Percentiles rank a stretch among this genome's conserved stretches.
Evolutionary conservation across 1,140 invertebrate species (phyloP).

Genomic region (Coptotermes formosanus): DNA sequence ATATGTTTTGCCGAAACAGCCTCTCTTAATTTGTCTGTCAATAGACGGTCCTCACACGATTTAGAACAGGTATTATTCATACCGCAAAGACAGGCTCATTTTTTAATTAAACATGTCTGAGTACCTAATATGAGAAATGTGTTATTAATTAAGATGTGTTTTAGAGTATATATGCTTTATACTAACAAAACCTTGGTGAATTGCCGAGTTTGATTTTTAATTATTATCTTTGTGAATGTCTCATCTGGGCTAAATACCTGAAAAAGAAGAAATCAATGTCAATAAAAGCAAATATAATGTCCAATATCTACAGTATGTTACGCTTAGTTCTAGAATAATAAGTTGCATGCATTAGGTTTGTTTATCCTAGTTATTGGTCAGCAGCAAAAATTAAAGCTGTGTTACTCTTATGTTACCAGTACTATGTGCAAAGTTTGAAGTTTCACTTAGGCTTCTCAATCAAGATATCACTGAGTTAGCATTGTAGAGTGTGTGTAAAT

Average conservation of each 20-base stretch:
- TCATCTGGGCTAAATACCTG: background rate
- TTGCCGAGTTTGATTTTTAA: background rate
- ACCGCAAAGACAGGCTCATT: background rate
- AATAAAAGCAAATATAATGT: background rate
- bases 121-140: background rate
- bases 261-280: background rate
- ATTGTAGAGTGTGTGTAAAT: no score
- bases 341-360: no score
- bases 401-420: no score
- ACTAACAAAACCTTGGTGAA: background rate
- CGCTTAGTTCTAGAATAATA: no score
- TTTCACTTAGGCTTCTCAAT: no score
- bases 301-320: background rate
- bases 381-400: no score
- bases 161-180: background rate
- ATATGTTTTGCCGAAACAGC: background rate
- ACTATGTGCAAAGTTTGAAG: no score
- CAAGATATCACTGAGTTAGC: no score
- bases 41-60: background rate
- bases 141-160: background rate
- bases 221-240: background rate
- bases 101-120: background rate
- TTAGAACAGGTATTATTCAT: background rate
- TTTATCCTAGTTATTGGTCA: no score
- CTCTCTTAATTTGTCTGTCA: background rate